Base-by-base conservation (phyloP, 2,888 invertebrate genomes). In the Dasypolia templi region DNA sequence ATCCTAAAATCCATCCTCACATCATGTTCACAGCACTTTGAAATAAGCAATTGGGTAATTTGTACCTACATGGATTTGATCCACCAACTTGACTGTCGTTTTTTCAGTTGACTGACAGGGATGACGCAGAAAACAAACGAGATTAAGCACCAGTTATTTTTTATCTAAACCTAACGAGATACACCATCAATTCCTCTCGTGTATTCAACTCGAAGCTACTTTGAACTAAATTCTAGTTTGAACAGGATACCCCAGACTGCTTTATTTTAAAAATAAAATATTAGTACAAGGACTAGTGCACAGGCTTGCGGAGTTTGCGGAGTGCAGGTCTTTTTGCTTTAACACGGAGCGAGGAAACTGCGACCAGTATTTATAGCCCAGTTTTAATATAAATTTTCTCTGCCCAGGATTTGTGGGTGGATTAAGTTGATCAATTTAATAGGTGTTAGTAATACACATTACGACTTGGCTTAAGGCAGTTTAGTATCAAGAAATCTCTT, bases 301-400 rank as follows among this genome's bases (percentile, higher is more conserved):
- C 87, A 84, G 87, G 88, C 85, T 86, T 75, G 79, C 84, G 68
- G 69, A 86, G 85, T 84, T 87, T 77, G 81, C 75, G 68, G 77
- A 76, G 73, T 49, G 71, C 73, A 61, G 44, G 70, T 65, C 83
- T 79, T 86, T 88, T 88, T 88, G 78, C 83, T 89, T 81, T 87
- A 85, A 83, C 79, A 85, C 78, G 74, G 77, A 83, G 83, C 83
- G 85, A 87, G 88, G 87, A 89, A 89, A 87, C 87, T 82, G 87
- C 62, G 83, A 79, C 73, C 84, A 75, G 87, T 91, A 91, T 92
- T 90, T 90, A 89, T 90, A 91, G 90, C 74, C 87, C 76, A 80
- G 89, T 82, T 86, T 81, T 77, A 84, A 85, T 84, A 88, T 87
- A 88, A 73, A 87, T 87, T 85, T 82, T 76, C 70, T 66, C 66